Percentiles rank a stretch among this genome's conserved stretches.
Conservation (phyloP, 2,113 vertebrate species). For the Antechinus stuartii region DNA sequence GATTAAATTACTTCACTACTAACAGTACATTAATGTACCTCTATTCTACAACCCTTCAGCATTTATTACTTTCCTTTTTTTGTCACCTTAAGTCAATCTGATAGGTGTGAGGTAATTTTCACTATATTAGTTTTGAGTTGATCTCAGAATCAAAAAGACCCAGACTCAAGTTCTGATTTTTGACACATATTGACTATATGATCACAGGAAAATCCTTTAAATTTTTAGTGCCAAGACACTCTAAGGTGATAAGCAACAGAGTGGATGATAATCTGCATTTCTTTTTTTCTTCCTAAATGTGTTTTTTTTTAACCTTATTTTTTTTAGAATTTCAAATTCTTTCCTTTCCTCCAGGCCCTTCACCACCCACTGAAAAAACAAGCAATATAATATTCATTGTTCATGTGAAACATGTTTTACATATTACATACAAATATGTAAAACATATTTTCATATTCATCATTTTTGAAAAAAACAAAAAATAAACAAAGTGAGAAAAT, state of each 20-base stretch:
- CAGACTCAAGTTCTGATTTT: background rate
- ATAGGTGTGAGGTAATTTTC: no score
- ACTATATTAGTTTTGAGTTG: background rate
- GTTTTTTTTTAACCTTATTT: background rate
- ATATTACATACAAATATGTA: background rate
- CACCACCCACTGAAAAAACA: background rate
- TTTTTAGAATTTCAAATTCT: background rate
- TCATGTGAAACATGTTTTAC: no score
- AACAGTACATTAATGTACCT: no score
- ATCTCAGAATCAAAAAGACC: background rate
- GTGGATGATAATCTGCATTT: no score
- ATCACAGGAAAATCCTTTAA: background rate
- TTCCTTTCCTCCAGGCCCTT: background rate
- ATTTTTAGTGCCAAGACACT: background rate
- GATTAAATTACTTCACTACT: no score
- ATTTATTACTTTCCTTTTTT: no score
- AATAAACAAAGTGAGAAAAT: no score
- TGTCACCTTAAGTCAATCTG: no score
- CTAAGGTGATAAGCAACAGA: background rate
- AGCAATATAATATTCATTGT: background rate
- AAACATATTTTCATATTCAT: background rate
- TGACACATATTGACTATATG: background rate
- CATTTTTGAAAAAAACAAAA: background rate
- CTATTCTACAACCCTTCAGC: no score
- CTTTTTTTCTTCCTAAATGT: background rate